Evolutionary conservation across 2,888 invertebrate species (phyloP), one percentile per base, ranked within the genome.

Genomic region (Cheilosia scutellata): DNA sequence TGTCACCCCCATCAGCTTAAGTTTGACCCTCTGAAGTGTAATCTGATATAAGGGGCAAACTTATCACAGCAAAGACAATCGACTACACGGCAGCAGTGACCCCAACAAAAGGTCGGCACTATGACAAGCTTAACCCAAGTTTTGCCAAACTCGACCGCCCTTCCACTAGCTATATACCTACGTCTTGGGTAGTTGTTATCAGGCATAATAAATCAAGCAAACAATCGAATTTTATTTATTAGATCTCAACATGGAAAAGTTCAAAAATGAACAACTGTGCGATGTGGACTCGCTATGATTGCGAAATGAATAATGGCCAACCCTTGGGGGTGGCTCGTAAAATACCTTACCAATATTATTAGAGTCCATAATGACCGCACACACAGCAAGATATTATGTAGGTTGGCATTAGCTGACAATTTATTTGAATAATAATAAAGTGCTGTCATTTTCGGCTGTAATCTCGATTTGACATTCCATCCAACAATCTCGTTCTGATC

Each of bases 191-290:
- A 27, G 27, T 27, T 51, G 6, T 42, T 60, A 60, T 60, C 42
- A 29, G 42, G n/a, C 13, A 29, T 29, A 20, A 60, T 40, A 60
- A 60, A 60, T 60, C 60, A 60, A 27, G 27, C 42, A 11, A 6
- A 42, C 60, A 60, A 60, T 60, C 42, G 37, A 60, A 60, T 60
- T 60, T 42, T 42, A 42, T 60, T 60, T 42, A 42, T 60, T 60
- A 40, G 60, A 60, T 27, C 25, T 27, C 42, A 27, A 42, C 40
- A 60, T 60, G 60, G 29, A 60, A 27, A 58, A 42, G 13, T 25
- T 42, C 27, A 37, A 60, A 58, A 58, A 37, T 40, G 7, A 33
- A 37, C 37, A 27, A 20, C 47, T 4, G 7, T 16, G 7, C 47
- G 33, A 6, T 47, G n/a, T 31, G 5, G n/a, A n/a, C 44, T 44